phyloP scores from a whole-genome alignment of 92 coral and sea anemone genomes.

The Zoanthus solanderi region DNA sequence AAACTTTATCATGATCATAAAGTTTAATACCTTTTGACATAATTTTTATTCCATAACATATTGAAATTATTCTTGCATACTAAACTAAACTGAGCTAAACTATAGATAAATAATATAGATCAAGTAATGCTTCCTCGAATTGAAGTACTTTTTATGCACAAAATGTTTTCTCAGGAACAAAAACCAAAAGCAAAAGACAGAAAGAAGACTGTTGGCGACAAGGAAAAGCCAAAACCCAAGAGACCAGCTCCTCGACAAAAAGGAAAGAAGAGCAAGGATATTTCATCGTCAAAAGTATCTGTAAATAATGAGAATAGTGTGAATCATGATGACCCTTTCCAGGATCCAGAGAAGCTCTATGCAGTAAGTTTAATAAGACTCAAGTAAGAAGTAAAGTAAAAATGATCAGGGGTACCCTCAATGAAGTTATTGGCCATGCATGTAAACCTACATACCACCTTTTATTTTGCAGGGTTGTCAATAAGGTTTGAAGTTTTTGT shows the following conservation, averaged over 20 bases:
- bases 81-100: neutral
- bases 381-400: neutral
- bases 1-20: too few species aligned
- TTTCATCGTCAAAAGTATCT: constrained; percentile 36
- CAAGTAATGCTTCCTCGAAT: neutral
- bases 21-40: neutral
- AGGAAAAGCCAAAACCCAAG: constrained; percentile 68
- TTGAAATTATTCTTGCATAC: neutral
- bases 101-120: neutral
- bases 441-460: too few species aligned
- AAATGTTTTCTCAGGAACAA: constrained; percentile 9
- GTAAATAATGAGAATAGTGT: constrained; percentile 31
- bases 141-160: neutral
- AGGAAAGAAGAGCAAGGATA: constrained; percentile 62
- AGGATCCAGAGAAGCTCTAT: constrained; percentile 94
- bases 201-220: constrained; percentile 27
- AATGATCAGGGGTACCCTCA: neutral
- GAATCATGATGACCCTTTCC: constrained; percentile 74
- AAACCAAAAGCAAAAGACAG: constrained; percentile 35
- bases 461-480: too few species aligned
- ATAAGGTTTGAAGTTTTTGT: too few species aligned
- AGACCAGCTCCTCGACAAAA: constrained; percentile 84
- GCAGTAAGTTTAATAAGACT: constrained; percentile 57
- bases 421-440: neutral
- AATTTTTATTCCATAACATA: too few species aligned